Evolutionary conservation across 2,797 vertebrate species (phyloP).

Genomic region (Rhinoraja longicauda): DNA sequence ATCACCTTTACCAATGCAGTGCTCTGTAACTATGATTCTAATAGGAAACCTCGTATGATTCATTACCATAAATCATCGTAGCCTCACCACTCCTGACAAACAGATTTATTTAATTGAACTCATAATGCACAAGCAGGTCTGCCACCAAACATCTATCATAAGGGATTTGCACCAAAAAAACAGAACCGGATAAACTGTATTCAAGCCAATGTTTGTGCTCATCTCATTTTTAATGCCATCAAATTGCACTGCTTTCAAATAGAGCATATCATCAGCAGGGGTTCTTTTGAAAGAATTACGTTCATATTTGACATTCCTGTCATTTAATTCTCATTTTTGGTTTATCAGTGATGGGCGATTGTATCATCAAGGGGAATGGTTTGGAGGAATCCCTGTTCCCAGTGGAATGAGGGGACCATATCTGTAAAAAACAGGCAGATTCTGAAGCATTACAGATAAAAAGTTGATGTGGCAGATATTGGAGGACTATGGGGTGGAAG

Average conservation of each 20-base stretch:
- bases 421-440: background rate
- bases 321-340: background rate
- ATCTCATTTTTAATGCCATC: background rate
- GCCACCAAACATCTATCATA: background rate
- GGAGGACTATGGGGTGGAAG: background rate
- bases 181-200: background rate
- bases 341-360: background rate
- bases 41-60: background rate
- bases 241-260: background rate
- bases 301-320: constrained; percentile 23
- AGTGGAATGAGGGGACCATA: background rate
- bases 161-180: background rate
- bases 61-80: background rate
- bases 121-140: background rate
- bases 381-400: background rate
- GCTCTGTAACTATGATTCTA: background rate
- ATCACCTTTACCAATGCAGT: background rate
- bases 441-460: background rate
- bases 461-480: background rate
- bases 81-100: background rate
- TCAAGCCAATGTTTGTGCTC: background rate
- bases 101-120: background rate
- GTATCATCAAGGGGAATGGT: background rate
- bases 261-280: background rate
- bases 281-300: background rate